Conservation (phyloP, 2,797 vertebrate genomes). For the Percopsis omiscomaycus region DNA sequence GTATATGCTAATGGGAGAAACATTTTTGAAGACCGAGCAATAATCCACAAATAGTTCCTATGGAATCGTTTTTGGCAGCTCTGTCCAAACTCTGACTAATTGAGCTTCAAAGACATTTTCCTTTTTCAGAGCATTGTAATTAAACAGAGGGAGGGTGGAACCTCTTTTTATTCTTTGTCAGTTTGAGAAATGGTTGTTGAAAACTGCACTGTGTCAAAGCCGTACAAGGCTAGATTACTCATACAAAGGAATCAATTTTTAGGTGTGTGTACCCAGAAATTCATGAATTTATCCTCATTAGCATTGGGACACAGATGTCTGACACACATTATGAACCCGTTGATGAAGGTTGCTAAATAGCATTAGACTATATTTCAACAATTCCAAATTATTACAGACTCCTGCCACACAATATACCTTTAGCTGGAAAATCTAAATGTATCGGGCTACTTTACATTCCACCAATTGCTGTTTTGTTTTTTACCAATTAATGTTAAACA, state of each 20-base stretch:
- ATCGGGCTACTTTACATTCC: slow-evolving; percentile 25
- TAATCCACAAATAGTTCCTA: no score
- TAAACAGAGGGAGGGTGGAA: slow-evolving; percentile 55
- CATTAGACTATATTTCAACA: background rate
- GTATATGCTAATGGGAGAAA: background rate
- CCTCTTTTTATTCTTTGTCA: slow-evolving; percentile 54
- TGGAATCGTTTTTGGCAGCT: slow-evolving; percentile 46
- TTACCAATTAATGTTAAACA: slow-evolving; percentile 46
- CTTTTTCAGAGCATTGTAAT: slow-evolving; percentile 60
- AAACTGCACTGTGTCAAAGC: slow-evolving; percentile 42
- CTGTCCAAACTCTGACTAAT: background rate
- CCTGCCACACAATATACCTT: background rate
- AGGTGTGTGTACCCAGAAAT: slow-evolving; percentile 5
- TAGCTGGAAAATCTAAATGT: slow-evolving; percentile 7
- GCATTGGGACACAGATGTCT: background rate
- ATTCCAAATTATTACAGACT: slow-evolving; percentile 24
- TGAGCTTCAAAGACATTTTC: slow-evolving; percentile 4
- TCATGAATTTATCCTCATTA: slow-evolving; percentile 52
- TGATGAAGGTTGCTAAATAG: slow-evolving; percentile 19
- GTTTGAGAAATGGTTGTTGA: slow-evolving; percentile 56
- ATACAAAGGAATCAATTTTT: slow-evolving; percentile 33
- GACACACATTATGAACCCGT: slow-evolving; percentile 26
- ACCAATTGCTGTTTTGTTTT: background rate
- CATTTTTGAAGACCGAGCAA: background rate
- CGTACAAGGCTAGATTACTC: slow-evolving; percentile 36